phyloP scores from a whole-genome alignment of 2,797 vertebrate genomes.

The Acipenser transmontanus region DNA sequence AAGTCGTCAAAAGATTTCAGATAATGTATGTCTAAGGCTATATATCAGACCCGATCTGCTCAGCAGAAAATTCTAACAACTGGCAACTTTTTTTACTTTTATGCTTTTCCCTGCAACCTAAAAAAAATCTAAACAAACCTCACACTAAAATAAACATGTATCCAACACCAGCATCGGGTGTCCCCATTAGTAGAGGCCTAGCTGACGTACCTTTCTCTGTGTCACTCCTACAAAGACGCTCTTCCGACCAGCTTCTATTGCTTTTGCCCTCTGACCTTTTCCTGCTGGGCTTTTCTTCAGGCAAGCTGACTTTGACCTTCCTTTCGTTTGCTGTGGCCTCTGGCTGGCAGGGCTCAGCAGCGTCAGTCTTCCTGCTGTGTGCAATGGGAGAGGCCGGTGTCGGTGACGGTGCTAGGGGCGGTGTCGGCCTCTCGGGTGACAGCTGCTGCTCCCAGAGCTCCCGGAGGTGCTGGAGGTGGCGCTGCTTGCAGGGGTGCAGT shows the following conservation, averaged over 20 bases:
- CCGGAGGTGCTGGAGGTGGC: constrained; percentile 75
- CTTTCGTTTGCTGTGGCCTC: constrained; percentile 52
- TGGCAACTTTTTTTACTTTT: too few species aligned
- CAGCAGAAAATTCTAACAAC: too few species aligned
- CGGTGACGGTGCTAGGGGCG: neutral
- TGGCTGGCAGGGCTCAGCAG: constrained; percentile 59
- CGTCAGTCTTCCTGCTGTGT: constrained; percentile 66
- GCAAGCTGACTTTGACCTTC: constrained; percentile 66
- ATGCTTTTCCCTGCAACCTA: too few species aligned
- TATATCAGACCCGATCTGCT: too few species aligned
- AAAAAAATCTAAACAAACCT: too few species aligned
- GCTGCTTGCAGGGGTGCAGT: constrained; percentile 88
- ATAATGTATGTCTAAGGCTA: too few species aligned
- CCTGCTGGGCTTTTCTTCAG: constrained; percentile 70
- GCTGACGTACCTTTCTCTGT: constrained; percentile 66
- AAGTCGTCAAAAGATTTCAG: too few species aligned
- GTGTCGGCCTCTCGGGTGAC: constrained; percentile 54
- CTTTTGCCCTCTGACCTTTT: constrained; percentile 78
- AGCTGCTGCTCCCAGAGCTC: constrained; percentile 77
- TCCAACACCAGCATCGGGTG: too few species aligned
- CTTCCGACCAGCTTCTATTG: constrained; percentile 83
- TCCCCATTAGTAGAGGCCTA: constrained; percentile 18
- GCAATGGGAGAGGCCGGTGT: constrained; percentile 32
- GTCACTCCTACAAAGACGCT: constrained; percentile 69
- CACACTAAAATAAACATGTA: neutral